phyloP scores from a whole-genome alignment of 1,140 invertebrate species.

The Capitella teleta region DNA sequence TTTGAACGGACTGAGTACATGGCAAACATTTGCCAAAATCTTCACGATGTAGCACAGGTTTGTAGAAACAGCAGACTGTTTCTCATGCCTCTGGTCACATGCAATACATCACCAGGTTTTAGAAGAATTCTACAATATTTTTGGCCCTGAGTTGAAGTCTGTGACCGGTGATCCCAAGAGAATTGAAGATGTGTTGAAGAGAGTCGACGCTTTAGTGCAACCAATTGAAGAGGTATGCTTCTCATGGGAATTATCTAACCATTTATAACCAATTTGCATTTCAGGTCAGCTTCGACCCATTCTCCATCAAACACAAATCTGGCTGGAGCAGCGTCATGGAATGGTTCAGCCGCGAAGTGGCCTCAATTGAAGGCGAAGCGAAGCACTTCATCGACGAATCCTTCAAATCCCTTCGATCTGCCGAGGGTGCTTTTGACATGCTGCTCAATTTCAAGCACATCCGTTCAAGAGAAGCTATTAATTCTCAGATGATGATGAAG shows the following conservation, averaged over 20 bases:
- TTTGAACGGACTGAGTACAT: slow-evolving; percentile 77
- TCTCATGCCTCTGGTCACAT: neutral
- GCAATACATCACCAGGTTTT: slow-evolving; percentile 47
- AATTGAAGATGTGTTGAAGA: slow-evolving; percentile 67
- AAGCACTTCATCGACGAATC: slow-evolving; percentile 73
- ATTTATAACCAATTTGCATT: neutral
- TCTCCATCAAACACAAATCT: slow-evolving; percentile 58
- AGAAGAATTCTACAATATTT: slow-evolving; percentile 78
- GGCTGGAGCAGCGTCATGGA: slow-evolving; percentile 71
- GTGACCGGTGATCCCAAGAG: slow-evolving; percentile 71
- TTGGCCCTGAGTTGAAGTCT: slow-evolving; percentile 70
- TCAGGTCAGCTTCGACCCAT: slow-evolving; percentile 67
- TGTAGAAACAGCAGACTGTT: neutral
- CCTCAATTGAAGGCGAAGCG: slow-evolving; percentile 64
- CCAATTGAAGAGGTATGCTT: slow-evolving; percentile 52
- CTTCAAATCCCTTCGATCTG: slow-evolving; percentile 64
- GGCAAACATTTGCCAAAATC: slow-evolving; percentile 59
- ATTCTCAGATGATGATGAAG: slow-evolving; percentile 61
- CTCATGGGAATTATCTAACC: neutral
- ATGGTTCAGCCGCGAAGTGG: slow-evolving; percentile 61
- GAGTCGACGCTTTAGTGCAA: slow-evolving; percentile 57
- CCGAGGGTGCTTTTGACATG: slow-evolving; percentile 66
- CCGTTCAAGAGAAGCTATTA: slow-evolving; percentile 60
- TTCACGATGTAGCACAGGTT: slow-evolving; percentile 61
- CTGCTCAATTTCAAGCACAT: slow-evolving; percentile 68